Percentiles rank a stretch among this genome's conserved stretches.
Conservation (phyloP, 2,797 vertebrate species). For the Coranthus polyacanthus region DNA sequence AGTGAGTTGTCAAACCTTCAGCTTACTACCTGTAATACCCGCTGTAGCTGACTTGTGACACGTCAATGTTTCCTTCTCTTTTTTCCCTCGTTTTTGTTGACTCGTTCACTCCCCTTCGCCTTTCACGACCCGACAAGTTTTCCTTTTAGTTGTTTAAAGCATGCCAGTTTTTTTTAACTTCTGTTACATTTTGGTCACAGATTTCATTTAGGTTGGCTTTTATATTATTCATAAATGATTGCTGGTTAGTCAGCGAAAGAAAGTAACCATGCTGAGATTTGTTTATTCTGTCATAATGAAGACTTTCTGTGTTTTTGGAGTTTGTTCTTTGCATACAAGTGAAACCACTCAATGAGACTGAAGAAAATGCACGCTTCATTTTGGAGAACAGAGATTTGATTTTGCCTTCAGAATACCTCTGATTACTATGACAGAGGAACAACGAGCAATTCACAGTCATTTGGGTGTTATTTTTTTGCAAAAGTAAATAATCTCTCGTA, state of each 20-base stretch:
- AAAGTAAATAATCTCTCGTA: constrained; percentile 2
- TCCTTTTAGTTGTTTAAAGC: constrained; percentile 59
- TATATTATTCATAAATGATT: constrained; percentile 39
- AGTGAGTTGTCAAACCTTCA: constrained; percentile 10
- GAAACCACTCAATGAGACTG: constrained; percentile 41
- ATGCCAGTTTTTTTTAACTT: constrained; percentile 67
- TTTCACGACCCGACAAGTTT: constrained; percentile 29
- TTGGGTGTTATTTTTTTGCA: constrained; percentile 10
- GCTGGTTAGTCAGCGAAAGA: constrained; percentile 34
- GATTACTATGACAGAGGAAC: constrained; percentile 25
- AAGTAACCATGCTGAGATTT: constrained; percentile 13
- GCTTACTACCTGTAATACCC: constrained; percentile 6
- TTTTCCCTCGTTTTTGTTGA: constrained; percentile 22
- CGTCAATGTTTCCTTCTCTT: constrained; percentile 32
- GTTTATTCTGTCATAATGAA: constrained; percentile 26
- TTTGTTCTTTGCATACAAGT: constrained; percentile 20
- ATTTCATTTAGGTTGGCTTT: constrained; percentile 63
- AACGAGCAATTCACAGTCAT: neutral
- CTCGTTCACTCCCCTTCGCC: constrained; percentile 43
- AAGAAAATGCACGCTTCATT: constrained; percentile 17
- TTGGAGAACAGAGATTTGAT: constrained; percentile 19
- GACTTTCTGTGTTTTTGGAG: constrained; percentile 7
- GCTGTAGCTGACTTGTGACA: constrained; percentile 35
- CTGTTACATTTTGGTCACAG: constrained; percentile 71
- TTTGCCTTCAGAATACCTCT: constrained; percentile 20